Conservation (phyloP, 2,797 vertebrate genomes). For the Lateolabrax maculatus region DNA sequence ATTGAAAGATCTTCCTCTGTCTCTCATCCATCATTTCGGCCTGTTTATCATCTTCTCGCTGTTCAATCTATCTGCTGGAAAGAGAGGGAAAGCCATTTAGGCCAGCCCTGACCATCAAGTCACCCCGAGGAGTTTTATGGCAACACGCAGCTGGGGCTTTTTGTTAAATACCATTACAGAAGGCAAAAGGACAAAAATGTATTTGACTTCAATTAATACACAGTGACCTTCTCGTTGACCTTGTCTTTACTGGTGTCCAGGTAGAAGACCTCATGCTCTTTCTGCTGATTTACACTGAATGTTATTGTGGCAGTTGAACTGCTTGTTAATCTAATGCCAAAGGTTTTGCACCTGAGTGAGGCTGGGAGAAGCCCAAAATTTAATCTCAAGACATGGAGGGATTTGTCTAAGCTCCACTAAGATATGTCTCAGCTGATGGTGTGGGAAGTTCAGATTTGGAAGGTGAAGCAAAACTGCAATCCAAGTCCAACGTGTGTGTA, state of each 20-base stretch:
- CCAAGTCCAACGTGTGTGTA: not conserved
- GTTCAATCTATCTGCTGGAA: constrained; percentile 48
- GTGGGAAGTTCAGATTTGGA: constrained; percentile 16
- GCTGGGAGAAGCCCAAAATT: constrained; percentile 27
- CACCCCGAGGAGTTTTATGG: constrained; percentile 35
- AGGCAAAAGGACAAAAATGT: constrained; percentile 10
- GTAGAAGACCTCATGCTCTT: not conserved
- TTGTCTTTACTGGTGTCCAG: constrained; percentile 23
- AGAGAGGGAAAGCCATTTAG: constrained; percentile 50
- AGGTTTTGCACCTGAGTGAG: constrained; percentile 36
- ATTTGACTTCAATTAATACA: constrained; percentile 12
- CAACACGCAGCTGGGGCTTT: constrained; percentile 31
- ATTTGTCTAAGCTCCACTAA: constrained; percentile 48
- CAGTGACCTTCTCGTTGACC: constrained; percentile 33
- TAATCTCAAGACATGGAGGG: constrained; percentile 43
- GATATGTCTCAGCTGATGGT: constrained; percentile 10
- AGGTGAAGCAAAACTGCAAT: not conserved
- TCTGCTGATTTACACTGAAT: constrained; percentile 11
- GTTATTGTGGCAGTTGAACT: constrained; percentile 13
- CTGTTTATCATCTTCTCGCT: constrained; percentile 63
- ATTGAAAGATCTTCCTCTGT: constrained; percentile 72
- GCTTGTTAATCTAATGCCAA: constrained; percentile 43
- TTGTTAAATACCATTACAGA: not conserved
- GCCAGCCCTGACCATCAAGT: constrained; percentile 45
- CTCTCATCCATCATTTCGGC: constrained; percentile 63